Evolutionary conservation across 2,888 invertebrate species (phyloP).

Genomic region (Drosophila ochracea): DNA sequence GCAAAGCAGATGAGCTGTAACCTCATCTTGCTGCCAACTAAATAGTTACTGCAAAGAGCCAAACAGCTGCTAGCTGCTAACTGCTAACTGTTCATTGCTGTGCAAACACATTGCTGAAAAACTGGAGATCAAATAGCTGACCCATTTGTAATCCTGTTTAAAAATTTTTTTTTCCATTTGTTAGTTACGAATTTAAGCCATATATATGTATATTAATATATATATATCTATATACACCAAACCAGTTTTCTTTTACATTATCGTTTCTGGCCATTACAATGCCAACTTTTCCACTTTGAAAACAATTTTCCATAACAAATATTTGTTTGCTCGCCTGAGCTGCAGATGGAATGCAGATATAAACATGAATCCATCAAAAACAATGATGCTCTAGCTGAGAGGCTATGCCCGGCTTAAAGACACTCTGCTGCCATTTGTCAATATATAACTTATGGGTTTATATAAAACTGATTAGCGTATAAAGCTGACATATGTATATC

Average conservation of each 20-base stretch:
- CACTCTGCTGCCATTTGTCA: background rate
- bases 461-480: background rate
- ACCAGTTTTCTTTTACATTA: constrained; percentile 41
- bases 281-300: constrained; percentile 54
- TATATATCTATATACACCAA: constrained; percentile 11
- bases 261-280: constrained; percentile 5
- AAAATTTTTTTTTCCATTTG: background rate
- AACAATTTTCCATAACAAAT: constrained; percentile 48
- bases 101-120: background rate
- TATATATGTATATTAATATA: background rate
- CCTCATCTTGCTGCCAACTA: constrained; percentile 53
- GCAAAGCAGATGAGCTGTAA: constrained; percentile 35
- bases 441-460: accelerated
- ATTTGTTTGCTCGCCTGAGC: background rate
- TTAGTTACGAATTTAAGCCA: constrained; percentile 2
- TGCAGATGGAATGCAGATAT: background rate
- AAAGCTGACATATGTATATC: too few relatives aligned
- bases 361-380: background rate
- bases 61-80: constrained; percentile 8
- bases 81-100: constrained; percentile 1
- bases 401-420: background rate
- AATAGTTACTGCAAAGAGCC: constrained; percentile 30
- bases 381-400: background rate
- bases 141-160: constrained; percentile 46
- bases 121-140: background rate